phyloP scores from a whole-genome alignment of 2,888 invertebrate species.

The Eupithecia subfuscata region DNA sequence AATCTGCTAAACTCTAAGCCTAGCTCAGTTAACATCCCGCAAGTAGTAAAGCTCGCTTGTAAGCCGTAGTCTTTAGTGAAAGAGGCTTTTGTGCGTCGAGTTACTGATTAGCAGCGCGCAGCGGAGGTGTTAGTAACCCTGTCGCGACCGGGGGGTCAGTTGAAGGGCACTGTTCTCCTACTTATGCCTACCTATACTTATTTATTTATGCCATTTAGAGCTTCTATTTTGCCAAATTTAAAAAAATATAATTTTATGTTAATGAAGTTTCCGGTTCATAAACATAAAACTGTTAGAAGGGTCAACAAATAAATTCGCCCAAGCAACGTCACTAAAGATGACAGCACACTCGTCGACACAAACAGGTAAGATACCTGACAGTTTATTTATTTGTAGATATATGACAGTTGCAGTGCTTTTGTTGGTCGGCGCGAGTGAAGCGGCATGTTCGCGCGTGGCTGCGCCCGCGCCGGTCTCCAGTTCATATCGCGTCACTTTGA shows the following conservation, averaged over 20 bases:
- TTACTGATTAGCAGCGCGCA: slow-evolving; percentile 16
- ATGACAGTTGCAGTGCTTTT: slow-evolving; percentile 8
- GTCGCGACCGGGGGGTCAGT: neutral
- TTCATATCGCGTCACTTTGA: slow-evolving; percentile 44
- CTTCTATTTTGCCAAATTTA: too few species aligned
- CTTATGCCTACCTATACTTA: neutral
- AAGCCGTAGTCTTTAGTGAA: slow-evolving; percentile 29
- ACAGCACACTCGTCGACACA: neutral
- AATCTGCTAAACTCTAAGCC: neutral
- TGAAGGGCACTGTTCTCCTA: neutral
- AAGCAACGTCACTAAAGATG: neutral
- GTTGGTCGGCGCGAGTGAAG: slow-evolving; percentile 38
- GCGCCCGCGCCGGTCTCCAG: slow-evolving; percentile 39
- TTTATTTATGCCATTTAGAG: neutral
- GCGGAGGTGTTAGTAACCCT: slow-evolving; percentile 18
- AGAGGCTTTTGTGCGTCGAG: slow-evolving; percentile 32
- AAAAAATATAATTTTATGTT: too few species aligned
- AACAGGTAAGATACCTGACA: slow-evolving; percentile 20
- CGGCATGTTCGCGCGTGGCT: slow-evolving; percentile 44
- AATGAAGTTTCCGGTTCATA: neutral
- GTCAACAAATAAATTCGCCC: slow-evolving; percentile 2
- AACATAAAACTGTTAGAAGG: neutral
- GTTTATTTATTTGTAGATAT: slow-evolving; percentile 16
- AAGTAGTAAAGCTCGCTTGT: slow-evolving; percentile 4
- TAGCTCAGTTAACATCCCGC: neutral